phyloP scores from a whole-genome alignment of 2,797 vertebrate genomes.

The Falco concolor region DNA sequence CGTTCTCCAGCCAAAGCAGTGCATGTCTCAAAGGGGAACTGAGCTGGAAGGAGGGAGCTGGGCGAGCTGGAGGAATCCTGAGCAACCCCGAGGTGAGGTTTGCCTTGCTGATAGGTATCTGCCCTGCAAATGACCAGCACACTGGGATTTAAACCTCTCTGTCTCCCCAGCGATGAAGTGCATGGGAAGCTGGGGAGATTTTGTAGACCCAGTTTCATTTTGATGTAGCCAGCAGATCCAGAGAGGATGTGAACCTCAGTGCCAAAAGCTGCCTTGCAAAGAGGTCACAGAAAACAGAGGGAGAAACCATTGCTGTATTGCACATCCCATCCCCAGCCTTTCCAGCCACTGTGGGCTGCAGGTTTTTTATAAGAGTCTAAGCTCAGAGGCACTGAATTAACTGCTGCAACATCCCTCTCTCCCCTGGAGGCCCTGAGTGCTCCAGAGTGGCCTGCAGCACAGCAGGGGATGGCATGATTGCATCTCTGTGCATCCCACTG shows the following conservation, averaged over 20 bases:
- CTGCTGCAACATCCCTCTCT: background rate
- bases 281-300: background rate
- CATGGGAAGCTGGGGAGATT: background rate
- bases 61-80: background rate
- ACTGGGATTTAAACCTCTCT: background rate
- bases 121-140: background rate
- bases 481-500: background rate
- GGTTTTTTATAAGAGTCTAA: background rate
- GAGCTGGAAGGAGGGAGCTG: background rate
- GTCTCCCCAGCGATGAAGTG: background rate
- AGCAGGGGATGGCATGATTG: background rate
- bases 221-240: background rate
- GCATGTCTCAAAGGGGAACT: background rate
- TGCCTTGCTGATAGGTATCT: background rate
- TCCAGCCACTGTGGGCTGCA: background rate
- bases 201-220: background rate
- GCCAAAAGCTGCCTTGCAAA: background rate
- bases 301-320: background rate
- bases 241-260: background rate
- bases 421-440: background rate
- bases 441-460: background rate
- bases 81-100: background rate
- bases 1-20: background rate
- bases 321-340: background rate
- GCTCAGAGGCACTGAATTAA: slow-evolving; percentile 7